Base-by-base conservation (phyloP, 2,888 invertebrate species). In the Eristalis tenax region DNA sequence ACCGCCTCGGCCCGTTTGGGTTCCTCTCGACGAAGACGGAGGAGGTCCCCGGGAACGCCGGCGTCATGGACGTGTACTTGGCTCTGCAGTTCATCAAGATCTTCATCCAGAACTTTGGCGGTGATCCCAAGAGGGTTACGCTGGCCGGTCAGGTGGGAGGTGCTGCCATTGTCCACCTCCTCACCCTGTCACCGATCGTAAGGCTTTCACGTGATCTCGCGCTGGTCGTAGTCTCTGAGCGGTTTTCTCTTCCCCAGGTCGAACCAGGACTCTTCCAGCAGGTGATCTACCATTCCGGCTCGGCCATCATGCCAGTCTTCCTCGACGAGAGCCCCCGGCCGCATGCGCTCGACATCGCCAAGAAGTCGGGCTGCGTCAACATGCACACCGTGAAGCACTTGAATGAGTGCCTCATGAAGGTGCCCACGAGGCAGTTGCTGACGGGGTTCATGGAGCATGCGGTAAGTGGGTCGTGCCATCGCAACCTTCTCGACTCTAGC, bases 91-190 rank as follows among this genome's bases (percentile, higher is more conserved):
- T 94, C 23, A 91, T 93, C 6, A 92, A 93, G 68, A 92, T 94
- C 88, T 92, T 92, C 23, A 94, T 94, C n/a, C 89, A 90, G 35
- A 89, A 91, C 77, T 94, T 94, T 87, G 94, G 94, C 11, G 94
- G 94, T 0, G 93, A 94, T 90, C 91, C 93, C 0, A 86, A 87
- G 13, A 91, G 90, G 28, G 92, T 94, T 0, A 94, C 94, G 0
- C 90, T 94, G 13, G 93, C 94, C 43, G 94, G 94, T 0, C 94
- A 94, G 89, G 94, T 94, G 88, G 94, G 94, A 1, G 94, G 94
- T 2, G 94, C 93, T 0, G 93, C 93, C 4, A 94, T 94, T 1
- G 94, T 93, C 0, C 93, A 93, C 32, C 90, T 94, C 13, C 91
- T 94, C 40, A 91, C 93, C 1, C 89, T 93, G 6, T 93, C 93